Evolutionary conservation across 2,113 vertebrate species (phyloP).

Genomic region (Pollimyrus isidori): DNA sequence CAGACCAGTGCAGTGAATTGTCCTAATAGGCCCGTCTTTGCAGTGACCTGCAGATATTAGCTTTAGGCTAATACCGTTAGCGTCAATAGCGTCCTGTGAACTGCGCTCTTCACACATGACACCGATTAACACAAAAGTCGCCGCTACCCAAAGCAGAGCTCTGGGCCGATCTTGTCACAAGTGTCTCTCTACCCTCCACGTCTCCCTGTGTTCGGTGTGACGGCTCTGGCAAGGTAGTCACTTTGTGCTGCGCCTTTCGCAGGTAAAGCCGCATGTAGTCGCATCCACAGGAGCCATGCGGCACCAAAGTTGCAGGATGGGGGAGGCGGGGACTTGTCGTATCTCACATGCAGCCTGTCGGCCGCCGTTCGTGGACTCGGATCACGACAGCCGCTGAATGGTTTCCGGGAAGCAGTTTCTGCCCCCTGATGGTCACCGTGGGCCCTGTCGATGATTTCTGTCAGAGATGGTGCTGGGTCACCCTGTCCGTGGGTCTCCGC

Average conservation of each 20-base stretch:
- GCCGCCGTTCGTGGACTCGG: not conserved
- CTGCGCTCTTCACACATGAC: not conserved
- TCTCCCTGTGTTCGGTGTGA: not conserved
- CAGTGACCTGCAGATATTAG: not conserved
- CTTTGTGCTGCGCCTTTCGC: not conserved
- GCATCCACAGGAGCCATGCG: not conserved
- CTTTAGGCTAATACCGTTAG: not conserved
- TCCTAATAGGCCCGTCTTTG: not conserved
- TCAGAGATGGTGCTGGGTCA: not conserved
- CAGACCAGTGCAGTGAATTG: not conserved
- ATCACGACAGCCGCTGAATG: not conserved
- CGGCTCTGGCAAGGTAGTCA: not conserved
- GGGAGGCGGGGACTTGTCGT: not conserved
- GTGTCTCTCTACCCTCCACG: not conserved
- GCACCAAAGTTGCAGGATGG: not conserved
- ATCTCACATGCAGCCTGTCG: not conserved
- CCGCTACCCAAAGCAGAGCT: not conserved
- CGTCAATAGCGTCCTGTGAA: not conserved
- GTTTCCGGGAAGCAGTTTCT: not conserved
- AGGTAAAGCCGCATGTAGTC: not conserved
- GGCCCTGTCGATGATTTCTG: not conserved
- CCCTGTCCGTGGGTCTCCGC: not conserved
- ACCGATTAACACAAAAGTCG: not conserved
- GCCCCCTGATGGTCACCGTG: not conserved
- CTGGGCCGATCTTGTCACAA: not conserved